Base-by-base conservation (phyloP, 2,888 invertebrate genomes). In the Cheilosia vernalis region DNA sequence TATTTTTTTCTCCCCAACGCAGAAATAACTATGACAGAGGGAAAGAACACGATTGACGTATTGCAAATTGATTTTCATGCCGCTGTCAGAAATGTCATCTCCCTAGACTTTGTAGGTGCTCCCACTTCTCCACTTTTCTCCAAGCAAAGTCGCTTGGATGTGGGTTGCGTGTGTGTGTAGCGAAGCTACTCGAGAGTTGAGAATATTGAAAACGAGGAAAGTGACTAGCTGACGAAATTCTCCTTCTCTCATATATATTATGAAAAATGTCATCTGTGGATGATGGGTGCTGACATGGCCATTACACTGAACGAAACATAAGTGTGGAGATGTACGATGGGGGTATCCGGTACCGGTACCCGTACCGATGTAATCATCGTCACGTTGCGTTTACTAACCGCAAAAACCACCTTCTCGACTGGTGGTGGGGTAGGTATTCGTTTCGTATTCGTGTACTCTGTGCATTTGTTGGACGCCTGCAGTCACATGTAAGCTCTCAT, bases 241-340 rank as follows among this genome's bases (percentile, higher is more conserved):
- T 72, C 76, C 58, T 81, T 81, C 80, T 76, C 70, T 56, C 63
- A 2, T 30, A 9, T 37, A 90, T 89, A 90, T 89, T 89, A 90
- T 89, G 90, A 88, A 89, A 90, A 90, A 90, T 90, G 90, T 91
- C 90, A 91, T 90, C 90, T 90, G 91, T 88, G 90, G 88, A 88
- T 91, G 91, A 90, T 90, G 90, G 90, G 56, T 77, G 81, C 70
- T 81, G 85, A 77, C 81, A 85, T 81, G 81, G 85, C 72, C 56
- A 70, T 80, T 80, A 80, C 74, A 84, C 70, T 67, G 80, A 69
- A 76, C 37, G 49, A 30, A 81, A 72, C 47, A 73, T 69, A 67
- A 73, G 61, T 69, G 67, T 60, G 51, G 15, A 63, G 44, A 4
- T 58, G 15, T 27, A 53, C 27, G 44, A 30, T 61, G 49, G 74